These are phyloP conservation scores for Pheucticus melanocephalus DNA, from an alignment of 2,113 vertebrate species.

Conservation along the genomic window DNA sequence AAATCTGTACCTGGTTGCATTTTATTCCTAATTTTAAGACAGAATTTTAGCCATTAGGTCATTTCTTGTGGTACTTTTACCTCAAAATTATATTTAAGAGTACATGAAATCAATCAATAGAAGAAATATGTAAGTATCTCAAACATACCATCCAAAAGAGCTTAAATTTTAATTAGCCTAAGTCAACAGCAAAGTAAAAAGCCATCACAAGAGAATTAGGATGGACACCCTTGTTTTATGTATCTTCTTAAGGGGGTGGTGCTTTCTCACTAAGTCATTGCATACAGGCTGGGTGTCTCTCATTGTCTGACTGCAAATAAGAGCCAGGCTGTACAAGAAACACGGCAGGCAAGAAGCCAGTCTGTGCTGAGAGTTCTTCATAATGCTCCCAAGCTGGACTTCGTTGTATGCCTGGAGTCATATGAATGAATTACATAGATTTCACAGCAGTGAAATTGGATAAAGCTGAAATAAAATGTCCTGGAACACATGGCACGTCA, in stretches of 20 bases:
- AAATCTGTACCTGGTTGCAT: background rate
- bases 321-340: background rate
- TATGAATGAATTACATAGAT: background rate
- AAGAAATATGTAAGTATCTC: background rate
- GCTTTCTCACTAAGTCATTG: background rate
- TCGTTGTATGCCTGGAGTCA: background rate
- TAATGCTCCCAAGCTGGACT: background rate
- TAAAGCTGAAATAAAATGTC: background rate
- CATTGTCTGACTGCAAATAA: background rate
- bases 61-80: background rate
- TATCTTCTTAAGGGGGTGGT: background rate
- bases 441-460: background rate
- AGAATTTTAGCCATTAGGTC: background rate
- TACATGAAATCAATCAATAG: background rate
- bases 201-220: background rate
- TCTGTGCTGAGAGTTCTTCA: background rate
- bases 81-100: background rate
- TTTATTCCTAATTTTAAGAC: background rate
- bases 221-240: background rate
- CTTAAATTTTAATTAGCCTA: background rate
- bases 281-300: background rate
- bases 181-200: background rate
- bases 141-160: background rate
- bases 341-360: background rate
- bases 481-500: accelerated